phyloP scores from a whole-genome alignment of 2,113 vertebrate species.

The Porphyrio hochstetteri region DNA sequence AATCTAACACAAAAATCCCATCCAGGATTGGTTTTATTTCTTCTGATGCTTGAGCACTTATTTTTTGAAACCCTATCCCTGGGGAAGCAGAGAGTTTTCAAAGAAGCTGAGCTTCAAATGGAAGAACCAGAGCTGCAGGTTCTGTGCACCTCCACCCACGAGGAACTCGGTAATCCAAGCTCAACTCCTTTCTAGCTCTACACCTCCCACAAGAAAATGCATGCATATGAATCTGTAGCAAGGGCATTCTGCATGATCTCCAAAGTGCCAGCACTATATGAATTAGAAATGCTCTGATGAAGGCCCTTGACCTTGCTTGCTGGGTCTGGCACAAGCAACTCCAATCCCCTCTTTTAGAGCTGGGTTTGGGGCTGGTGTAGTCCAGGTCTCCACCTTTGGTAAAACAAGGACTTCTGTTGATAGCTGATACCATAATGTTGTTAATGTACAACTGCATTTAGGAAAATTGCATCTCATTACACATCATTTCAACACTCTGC shows the following conservation, averaged over 20 bases:
- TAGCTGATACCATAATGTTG: accelerated
- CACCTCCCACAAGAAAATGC: slow-evolving; percentile 26
- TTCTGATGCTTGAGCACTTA: neutral
- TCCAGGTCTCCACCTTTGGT: neutral
- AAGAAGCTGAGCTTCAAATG: neutral
- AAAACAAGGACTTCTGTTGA: neutral
- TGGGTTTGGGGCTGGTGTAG: neutral
- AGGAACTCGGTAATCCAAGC: neutral
- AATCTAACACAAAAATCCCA: neutral
- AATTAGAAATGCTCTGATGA: neutral
- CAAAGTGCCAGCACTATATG: neutral
- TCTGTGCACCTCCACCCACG: slow-evolving; percentile 4
- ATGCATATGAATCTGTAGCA: neutral
- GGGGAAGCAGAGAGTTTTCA: neutral
- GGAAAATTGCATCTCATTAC: slow-evolving; percentile 10
- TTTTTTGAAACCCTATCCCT: neutral
- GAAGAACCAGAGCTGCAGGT: slow-evolving; percentile 24
- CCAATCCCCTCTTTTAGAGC: neutral
- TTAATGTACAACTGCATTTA: neutral
- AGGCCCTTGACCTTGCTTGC: neutral
- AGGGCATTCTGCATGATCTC: neutral
- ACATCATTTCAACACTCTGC: neutral
- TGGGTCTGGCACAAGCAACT: accelerated
- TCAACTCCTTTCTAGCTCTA: neutral
- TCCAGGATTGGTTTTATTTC: neutral